Evolutionary conservation across 2,888 invertebrate species (phyloP).

Genomic region (Drosophila fulvimacula): DNA sequence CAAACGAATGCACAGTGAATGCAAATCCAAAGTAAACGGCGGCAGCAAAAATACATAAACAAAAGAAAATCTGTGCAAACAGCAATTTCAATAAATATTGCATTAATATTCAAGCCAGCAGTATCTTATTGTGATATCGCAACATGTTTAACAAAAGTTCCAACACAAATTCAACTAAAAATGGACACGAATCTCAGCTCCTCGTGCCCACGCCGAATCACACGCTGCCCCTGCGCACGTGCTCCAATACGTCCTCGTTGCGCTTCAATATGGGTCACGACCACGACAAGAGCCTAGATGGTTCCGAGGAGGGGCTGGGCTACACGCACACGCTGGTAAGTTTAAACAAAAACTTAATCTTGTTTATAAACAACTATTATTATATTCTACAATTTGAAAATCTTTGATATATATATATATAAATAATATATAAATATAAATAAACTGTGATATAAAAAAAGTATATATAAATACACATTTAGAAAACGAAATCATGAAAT

Average conservation of each 20-base stretch:
- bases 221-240: conserved; percentile 68
- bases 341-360: conserved; percentile 1
- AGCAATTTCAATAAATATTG: conserved; percentile 3
- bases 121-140: conserved; percentile 44
- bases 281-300: conserved; percentile 49
- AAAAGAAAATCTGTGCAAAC: conserved; percentile 7
- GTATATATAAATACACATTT: no score
- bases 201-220: conserved; percentile 68
- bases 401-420: no score
- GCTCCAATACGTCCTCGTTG: conserved; percentile 70
- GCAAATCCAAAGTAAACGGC: conserved; percentile 18
- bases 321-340: conserved; percentile 83
- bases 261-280: conserved; percentile 60
- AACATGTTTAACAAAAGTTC: conserved; percentile 22
- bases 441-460: no score
- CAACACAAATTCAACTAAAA: conserved; percentile 60
- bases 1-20: conserved; percentile 32
- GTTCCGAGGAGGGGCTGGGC: conserved; percentile 81
- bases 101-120: conserved; percentile 48
- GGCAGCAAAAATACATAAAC: conserved; percentile 1
- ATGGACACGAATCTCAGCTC: conserved; percentile 75
- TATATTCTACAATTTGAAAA: no score
- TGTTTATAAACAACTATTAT: background rate
- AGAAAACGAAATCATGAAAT: background rate
- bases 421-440: no score